phyloP scores from a whole-genome alignment of 2,113 vertebrate genomes.

The Oryzias melastigma region DNA sequence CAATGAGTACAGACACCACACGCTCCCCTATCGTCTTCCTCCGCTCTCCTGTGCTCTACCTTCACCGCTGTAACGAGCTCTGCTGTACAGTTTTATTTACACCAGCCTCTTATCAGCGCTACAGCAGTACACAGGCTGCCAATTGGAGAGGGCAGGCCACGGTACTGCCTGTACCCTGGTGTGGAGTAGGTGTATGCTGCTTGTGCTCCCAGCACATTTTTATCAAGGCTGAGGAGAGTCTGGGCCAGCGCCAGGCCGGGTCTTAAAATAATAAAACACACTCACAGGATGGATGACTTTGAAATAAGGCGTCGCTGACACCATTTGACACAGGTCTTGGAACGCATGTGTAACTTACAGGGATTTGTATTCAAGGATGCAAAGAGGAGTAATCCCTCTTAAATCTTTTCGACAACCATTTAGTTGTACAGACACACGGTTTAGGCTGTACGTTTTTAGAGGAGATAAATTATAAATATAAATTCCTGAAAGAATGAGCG shows the following conservation, averaged over 20 bases:
- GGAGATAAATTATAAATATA: slow-evolving; percentile 6
- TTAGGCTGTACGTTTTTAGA: slow-evolving; percentile 10
- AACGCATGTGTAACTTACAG: slow-evolving; percentile 1
- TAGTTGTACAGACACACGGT: not conserved
- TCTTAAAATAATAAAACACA: slow-evolving; percentile 53
- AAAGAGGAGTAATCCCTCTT: slow-evolving; percentile 7
- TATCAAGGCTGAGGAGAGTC: slow-evolving; percentile 66
- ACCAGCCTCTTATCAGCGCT: slow-evolving; percentile 94
- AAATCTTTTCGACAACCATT: slow-evolving; percentile 7
- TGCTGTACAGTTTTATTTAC: slow-evolving; percentile 98
- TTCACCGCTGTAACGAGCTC: slow-evolving; percentile 54
- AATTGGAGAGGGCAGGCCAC: slow-evolving; percentile 87
- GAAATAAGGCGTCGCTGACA: slow-evolving; percentile 14
- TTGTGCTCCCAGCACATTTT: slow-evolving; percentile 62
- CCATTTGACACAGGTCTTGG: slow-evolving; percentile 22
- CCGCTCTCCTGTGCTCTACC: slow-evolving; percentile 32
- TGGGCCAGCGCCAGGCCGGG: slow-evolving; percentile 51
- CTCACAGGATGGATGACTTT: slow-evolving; percentile 8
- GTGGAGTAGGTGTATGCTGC: slow-evolving; percentile 82
- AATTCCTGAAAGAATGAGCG: slow-evolving; percentile 4
- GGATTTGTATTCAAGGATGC: slow-evolving; percentile 5
- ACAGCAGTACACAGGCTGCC: slow-evolving; percentile 88
- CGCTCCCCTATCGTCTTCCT: slow-evolving; percentile 65
- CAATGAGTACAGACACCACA: slow-evolving; percentile 92
- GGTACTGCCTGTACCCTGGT: slow-evolving; percentile 88